phyloP scores from a whole-genome alignment of 1,140 invertebrate genomes.

The Heliconius eleuchia region DNA sequence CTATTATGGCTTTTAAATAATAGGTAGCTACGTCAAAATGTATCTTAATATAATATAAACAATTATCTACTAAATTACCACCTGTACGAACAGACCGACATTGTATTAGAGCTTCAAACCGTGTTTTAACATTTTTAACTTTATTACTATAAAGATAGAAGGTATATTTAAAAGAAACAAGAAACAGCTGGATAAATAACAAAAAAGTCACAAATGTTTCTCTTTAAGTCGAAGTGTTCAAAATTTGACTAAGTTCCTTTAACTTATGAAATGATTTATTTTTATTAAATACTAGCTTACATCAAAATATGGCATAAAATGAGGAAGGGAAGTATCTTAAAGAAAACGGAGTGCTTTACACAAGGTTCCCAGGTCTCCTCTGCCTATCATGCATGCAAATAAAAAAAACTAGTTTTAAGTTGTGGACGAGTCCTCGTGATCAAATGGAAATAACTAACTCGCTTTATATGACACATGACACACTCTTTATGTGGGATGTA shows the following conservation, averaged over 20 bases:
- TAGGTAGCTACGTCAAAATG: too few species aligned
- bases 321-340: too few species aligned
- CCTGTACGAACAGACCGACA: conserved; percentile 2
- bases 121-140: background rate
- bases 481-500: too few species aligned
- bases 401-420: too few species aligned
- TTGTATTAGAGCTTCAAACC: background rate
- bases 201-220: background rate
- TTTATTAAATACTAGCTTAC: background rate
- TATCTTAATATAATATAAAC: background rate
- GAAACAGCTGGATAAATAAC: background rate
- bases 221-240: background rate
- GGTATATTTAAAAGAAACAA: background rate
- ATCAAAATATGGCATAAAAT: too few species aligned
- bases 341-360: too few species aligned
- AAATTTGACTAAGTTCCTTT: background rate
- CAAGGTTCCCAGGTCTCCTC: too few species aligned
- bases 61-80: background rate
- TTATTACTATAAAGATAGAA: background rate
- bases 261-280: background rate
- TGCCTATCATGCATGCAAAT: too few species aligned
- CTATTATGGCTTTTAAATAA: too few species aligned
- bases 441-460: too few species aligned
- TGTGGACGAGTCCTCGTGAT: too few species aligned
- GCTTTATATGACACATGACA: too few species aligned